Evolutionary conservation across 1,140 invertebrate species (phyloP), one percentile per base, ranked within the genome.

Genomic region (Eriocheir sinensis): DNA sequence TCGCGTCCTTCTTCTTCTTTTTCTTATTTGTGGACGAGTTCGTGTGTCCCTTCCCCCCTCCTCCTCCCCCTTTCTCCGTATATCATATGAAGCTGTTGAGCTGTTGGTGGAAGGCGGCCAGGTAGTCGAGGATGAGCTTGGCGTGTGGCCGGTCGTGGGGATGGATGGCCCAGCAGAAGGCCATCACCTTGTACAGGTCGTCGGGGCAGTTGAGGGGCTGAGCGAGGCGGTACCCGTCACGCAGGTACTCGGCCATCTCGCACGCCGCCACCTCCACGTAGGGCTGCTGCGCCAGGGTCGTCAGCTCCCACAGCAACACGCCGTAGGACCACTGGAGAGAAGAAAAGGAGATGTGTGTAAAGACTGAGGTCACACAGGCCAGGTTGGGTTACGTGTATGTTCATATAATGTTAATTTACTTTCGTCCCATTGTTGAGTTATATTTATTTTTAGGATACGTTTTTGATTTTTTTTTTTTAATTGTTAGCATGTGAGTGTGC

Each of bases 161-260:
- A 93, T 98, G 97, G 90, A 97, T 97, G 44, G 98, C 97, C 99
- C 99, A 99, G 96, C 99, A 99, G 96, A 98, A 98, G 99, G 89
- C 89, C 89, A 90, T 90, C 48, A 90, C 89, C 30, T 90, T 90
- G 53, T 90, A 90, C 53, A 90, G 97, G 97, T 99, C 98, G 97
- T 99, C 99, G 0, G 99, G 99, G 96, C 99, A 99, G 96, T 99
- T 99, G 96, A 98, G 97, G 0, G 99, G 99, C 96, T 99, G 99
- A 15, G 98, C 97, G 34, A 99, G 97, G 95, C 99, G 97, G 96
- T 99, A 99, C n/a, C 99, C 98, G 96, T 98, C 98, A 90, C 98
- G 97, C 40, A 99, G 97, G 97, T 98, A 99, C 32, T 98, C 98
- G 85, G 97, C 98, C 97, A 99, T 98, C 96, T 99, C 99, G 96